These are phyloP conservation scores for Polypterus senegalus DNA, from an alignment of 2,113 vertebrate genomes.

Conservation along the genomic window DNA sequence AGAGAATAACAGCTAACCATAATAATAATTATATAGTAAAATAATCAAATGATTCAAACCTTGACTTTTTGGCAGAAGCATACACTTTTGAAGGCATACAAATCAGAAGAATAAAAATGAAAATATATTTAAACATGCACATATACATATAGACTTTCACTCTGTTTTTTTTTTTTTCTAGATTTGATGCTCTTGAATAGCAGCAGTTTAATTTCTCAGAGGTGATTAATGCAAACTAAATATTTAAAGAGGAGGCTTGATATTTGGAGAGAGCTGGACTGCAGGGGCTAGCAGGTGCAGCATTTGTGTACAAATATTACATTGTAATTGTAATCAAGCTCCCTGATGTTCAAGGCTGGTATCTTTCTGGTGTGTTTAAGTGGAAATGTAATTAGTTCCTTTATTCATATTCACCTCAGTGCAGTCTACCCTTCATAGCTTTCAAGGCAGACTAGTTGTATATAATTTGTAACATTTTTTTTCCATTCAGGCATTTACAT, in stretches of 20 bases:
- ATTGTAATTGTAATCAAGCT: slow-evolving; percentile 14
- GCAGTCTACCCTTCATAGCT: no score
- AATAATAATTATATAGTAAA: no score
- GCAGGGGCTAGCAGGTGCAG: slow-evolving; percentile 6
- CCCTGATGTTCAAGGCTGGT: slow-evolving; percentile 3
- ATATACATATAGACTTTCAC: no score
- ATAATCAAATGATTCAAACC: no score
- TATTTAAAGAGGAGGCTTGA: slow-evolving; percentile 9
- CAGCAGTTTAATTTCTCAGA: slow-evolving; percentile 2
- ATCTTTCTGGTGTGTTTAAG: not conserved
- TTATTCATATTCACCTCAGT: not conserved
- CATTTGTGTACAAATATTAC: slow-evolving; percentile 12
- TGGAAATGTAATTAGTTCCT: not conserved
- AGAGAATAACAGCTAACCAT: no score
- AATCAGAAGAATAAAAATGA: no score
- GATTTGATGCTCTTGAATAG: slow-evolving; percentile 11
- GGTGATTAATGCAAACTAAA: slow-evolving; percentile 11
- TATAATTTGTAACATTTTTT: not conserved
- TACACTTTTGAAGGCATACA: no score
- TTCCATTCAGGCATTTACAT: not conserved
- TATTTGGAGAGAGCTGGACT: slow-evolving; percentile 8
- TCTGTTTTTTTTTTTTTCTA: not conserved
- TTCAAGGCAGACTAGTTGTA: no score
- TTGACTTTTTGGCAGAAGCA: no score
- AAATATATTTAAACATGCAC: no score